Conservation (phyloP, 2,888 invertebrate genomes). For the Epinotia bilunana region DNA sequence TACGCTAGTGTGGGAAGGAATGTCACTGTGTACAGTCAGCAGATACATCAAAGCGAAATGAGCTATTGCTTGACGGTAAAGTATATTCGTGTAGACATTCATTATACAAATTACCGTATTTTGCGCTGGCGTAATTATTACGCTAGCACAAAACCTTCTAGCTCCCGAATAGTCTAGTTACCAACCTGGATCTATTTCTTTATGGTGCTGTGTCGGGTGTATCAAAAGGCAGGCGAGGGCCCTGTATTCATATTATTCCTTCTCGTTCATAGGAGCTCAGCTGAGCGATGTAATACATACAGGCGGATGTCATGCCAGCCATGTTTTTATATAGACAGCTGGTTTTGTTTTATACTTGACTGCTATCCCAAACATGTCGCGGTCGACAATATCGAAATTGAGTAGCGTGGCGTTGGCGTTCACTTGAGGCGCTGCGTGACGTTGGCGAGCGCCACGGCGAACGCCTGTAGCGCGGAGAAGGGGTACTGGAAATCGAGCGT, state of each 20-base stretch:
- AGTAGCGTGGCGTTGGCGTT: slow-evolving; percentile 54
- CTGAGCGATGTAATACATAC: neutral
- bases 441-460: slow-evolving; percentile 98
- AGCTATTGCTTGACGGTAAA: neutral
- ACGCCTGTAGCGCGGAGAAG: slow-evolving; percentile 98
- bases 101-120: too few relatives aligned
- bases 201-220: neutral
- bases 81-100: neutral
- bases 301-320: neutral
- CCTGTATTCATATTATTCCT: neutral
- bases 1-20: neutral
- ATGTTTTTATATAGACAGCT: too few relatives aligned
- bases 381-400: neutral
- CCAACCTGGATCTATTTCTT: too few relatives aligned
- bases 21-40: neutral
- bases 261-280: neutral
- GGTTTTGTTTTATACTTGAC: neutral
- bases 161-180: too few relatives aligned
- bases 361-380: neutral
- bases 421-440: slow-evolving; percentile 97
- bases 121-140: too few relatives aligned
- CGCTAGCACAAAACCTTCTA: too few relatives aligned
- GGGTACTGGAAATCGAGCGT: slow-evolving; percentile 99
- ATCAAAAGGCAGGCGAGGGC: neutral
- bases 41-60: neutral